Conservation (phyloP, 2,888 invertebrate genomes). For the Malthinus seriepunctatus region DNA sequence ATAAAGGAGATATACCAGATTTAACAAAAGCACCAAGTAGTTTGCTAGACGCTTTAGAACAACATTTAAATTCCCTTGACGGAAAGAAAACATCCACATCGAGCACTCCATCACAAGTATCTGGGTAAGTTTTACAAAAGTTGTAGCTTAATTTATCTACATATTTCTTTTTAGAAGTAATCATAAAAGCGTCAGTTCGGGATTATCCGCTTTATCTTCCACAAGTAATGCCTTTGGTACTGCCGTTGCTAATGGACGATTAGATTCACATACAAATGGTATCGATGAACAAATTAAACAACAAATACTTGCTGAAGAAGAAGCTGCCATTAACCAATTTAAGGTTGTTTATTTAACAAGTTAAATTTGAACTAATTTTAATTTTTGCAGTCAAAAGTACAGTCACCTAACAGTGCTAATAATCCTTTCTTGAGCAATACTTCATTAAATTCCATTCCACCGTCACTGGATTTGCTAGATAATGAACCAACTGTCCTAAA, state of each 20-base stretch:
- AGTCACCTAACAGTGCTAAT: conserved; percentile 65
- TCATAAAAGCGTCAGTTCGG: conserved; percentile 87
- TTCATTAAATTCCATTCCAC: conserved; percentile 46
- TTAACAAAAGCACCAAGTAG: conserved; percentile 97
- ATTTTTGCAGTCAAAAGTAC: conserved; percentile 69
- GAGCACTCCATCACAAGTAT: conserved; percentile 82
- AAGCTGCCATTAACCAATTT: conserved; percentile 93
- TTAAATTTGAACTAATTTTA: background rate
- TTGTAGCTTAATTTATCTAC: background rate
- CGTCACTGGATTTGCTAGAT: conserved; percentile 80
- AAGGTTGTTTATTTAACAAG: conserved; percentile 65
- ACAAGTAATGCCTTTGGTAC: conserved; percentile 88
- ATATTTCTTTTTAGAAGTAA: conserved; percentile 59
- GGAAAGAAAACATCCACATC: conserved; percentile 88
- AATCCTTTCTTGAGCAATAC: conserved; percentile 76
- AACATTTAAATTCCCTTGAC: conserved; percentile 91
- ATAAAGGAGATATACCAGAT: conserved; percentile 98
- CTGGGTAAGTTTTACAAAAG: conserved; percentile 64
- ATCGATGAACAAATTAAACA: conserved; percentile 85
- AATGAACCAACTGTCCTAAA: conserved; percentile 54
- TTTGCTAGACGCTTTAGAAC: conserved; percentile 93
- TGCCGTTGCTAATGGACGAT: conserved; percentile 62
- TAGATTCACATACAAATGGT: conserved; percentile 63
- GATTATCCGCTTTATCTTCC: conserved; percentile 84
- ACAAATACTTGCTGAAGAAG: conserved; percentile 93